Evolutionary conservation across 1,140 invertebrate species (phyloP).

Genomic region (Neotoxoptera formosana): DNA sequence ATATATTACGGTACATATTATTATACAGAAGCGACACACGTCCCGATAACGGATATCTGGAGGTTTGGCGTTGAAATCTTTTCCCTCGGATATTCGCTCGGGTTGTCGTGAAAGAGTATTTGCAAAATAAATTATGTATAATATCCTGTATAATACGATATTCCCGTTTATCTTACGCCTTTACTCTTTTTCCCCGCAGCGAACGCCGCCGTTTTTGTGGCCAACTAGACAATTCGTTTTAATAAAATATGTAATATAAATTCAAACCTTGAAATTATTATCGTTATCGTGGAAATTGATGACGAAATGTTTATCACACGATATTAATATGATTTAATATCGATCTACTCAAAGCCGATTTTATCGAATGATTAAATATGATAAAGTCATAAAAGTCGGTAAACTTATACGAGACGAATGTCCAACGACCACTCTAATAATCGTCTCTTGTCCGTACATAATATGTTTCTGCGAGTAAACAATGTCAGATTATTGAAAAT

Average conservation of each 20-base stretch:
- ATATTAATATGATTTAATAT: no score
- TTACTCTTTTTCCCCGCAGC: not conserved
- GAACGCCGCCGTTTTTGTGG: not conserved
- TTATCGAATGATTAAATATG: not conserved
- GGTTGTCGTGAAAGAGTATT: not conserved
- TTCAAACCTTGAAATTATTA: not conserved
- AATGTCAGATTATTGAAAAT: not conserved
- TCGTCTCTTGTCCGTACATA: not conserved
- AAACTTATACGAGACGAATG: not conserved
- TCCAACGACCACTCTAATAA: not conserved
- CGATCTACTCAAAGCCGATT: not conserved
- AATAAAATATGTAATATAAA: not conserved
- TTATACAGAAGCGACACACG: not conserved
- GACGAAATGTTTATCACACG: no score
- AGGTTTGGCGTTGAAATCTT: slow-evolving; percentile 4
- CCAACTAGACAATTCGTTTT: not conserved
- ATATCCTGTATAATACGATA: no score
- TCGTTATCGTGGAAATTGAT: not conserved
- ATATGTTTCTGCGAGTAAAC: not conserved
- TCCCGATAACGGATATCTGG: not conserved
- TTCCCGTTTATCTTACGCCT: not conserved
- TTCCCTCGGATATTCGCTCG: not conserved
- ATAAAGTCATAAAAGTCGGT: not conserved
- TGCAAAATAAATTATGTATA: not conserved
- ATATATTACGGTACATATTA: no score